Conservation (phyloP, 2,888 invertebrate genomes). For the Mythimna lalbum region DNA sequence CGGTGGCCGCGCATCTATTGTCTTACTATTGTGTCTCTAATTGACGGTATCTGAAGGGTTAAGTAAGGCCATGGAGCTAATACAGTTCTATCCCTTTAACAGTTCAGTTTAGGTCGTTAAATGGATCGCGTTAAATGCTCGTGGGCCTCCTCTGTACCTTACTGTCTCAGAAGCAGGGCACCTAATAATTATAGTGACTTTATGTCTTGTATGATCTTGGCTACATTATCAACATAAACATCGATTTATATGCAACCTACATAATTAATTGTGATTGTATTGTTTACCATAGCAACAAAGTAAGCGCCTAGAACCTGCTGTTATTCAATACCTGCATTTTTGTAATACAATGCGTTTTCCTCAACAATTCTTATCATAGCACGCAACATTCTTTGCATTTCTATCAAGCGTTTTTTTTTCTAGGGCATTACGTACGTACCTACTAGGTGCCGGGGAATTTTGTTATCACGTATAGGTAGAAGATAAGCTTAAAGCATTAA, state of each 20-base stretch:
- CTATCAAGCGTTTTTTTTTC: constrained; percentile 40
- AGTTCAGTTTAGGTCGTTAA: too few species aligned
- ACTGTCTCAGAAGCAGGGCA: too few species aligned
- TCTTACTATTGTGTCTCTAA: too few species aligned
- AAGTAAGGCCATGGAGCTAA: too few species aligned
- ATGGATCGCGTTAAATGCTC: too few species aligned
- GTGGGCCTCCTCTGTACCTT: too few species aligned
- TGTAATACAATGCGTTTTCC: constrained; percentile 43
- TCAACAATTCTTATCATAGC: constrained; percentile 30
- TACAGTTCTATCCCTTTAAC: too few species aligned
- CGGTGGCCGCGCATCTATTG: too few species aligned
- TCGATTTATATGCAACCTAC: constrained; percentile 8
- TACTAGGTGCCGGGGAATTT: constrained; percentile 30
- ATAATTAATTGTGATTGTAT: constrained; percentile 3
- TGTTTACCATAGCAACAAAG: constrained; percentile 17
- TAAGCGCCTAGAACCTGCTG: constrained; percentile 15
- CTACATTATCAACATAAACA: constrained; percentile 6
- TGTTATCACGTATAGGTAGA: constrained; percentile 33
- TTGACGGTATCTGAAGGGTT: too few species aligned
- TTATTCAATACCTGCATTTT: constrained; percentile 46
- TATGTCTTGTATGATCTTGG: neutral
- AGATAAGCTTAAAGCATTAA: constrained; percentile 5
- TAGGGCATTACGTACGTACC: constrained; percentile 32
- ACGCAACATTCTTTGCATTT: constrained; percentile 41
- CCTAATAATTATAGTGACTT: neutral